phyloP scores from a whole-genome alignment of 2,797 vertebrate genomes.

The Hydrocynus forskahlii region DNA sequence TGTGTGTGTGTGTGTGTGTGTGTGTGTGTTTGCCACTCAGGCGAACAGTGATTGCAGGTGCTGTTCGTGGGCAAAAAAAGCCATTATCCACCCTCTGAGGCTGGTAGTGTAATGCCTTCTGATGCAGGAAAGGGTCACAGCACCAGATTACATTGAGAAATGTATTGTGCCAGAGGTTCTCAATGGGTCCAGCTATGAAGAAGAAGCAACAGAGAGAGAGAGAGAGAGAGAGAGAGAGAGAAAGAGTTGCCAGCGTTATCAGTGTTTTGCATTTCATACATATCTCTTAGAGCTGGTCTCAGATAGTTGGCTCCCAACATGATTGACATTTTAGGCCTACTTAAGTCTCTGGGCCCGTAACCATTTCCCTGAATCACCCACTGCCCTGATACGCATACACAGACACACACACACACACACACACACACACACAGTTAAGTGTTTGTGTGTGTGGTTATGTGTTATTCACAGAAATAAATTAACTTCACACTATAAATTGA shows the following conservation, averaged over 20 bases:
- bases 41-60: slow-evolving; percentile 31
- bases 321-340: neutral
- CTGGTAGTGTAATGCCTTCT: slow-evolving; percentile 8
- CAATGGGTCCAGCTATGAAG: neutral
- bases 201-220: neutral
- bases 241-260: neutral
- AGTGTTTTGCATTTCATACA: slow-evolving; percentile 33
- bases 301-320: neutral
- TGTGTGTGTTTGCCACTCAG: neutral
- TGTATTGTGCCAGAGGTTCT: slow-evolving; percentile 1
- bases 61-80: slow-evolving; percentile 27
- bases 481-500: neutral
- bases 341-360: slow-evolving; percentile 9
- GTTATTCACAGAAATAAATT: neutral
- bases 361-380: slow-evolving; percentile 11
- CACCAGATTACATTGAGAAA: neutral
- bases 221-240: neutral
- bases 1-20: neutral
- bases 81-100: slow-evolving; percentile 36
- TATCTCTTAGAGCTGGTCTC: slow-evolving; percentile 37
- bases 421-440: too few relatives aligned
- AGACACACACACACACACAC: too few relatives aligned
- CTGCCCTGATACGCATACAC: neutral
- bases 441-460: slow-evolving; percentile 7
- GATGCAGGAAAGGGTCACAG: slow-evolving; percentile 32